Base-by-base conservation (phyloP, 2,888 invertebrate genomes). In the Trilocha varians region DNA sequence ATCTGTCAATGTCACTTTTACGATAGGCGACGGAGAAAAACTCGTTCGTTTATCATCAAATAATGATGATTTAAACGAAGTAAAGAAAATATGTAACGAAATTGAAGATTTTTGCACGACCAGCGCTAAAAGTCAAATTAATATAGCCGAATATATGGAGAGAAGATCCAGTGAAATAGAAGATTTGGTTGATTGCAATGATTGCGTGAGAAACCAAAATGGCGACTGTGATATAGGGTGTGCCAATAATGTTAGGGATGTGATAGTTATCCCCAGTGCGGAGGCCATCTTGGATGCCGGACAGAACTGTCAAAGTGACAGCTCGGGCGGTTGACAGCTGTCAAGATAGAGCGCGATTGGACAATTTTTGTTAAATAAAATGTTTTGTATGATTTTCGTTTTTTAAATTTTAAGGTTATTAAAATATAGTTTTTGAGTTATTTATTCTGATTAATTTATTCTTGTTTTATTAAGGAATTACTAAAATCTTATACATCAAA, bases 221-320 rank as follows among this genome's bases (percentile, higher is more conserved):
- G 48, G 48, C 14, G 57, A 61, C 25, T 73, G 73, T 58, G 71
- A 67, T 47, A 47, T 65, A 15, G 62, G 49, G 1, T 77, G 82
- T 63, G 70, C 70, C 47, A 74, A 72, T 47, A 65, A 46, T 38
- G 70, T 79, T 17, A 68, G 61, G 2, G 82, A 82, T 39, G 78
- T 79, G 5, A 82, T 78, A 38, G 80, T 80, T 4, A 78, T 80
- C 70, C 77, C 74, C 0, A 80, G 80, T 51, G 78, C 77, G 6
- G 82, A 79, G 46, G 80, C 79, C 38, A 79, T 78, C 6, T 63
- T 82, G 49, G 78, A 79, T 53, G 74, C 71, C 0, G 78, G 72
- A 16, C 78, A 70, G 25, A 44, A 32, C 36, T 45, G 52, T 16
- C 50, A 36, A 40, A 44, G 50, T 41, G 44, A 47, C 42, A 47